Percentiles rank a stretch among this genome's conserved stretches.
These are phyloP conservation scores for Drosophila nikananu DNA, from an alignment of 1,140 invertebrate genomes.

Conservation along the genomic window DNA sequence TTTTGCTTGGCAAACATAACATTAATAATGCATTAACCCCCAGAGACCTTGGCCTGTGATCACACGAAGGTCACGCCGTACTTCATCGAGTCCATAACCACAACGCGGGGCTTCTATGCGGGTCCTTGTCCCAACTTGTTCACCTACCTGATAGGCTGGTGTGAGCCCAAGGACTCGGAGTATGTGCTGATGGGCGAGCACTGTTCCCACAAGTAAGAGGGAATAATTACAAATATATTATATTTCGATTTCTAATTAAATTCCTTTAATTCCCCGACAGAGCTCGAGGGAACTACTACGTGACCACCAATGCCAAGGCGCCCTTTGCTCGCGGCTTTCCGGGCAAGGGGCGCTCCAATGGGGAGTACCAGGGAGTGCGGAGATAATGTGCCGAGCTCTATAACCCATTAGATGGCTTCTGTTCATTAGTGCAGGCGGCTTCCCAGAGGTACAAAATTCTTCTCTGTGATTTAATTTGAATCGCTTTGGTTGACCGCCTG, in stretches of 20 bases:
- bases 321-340: constrained; percentile 94
- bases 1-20: neutral
- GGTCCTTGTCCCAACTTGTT: constrained; percentile 92
- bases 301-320: constrained; percentile 93
- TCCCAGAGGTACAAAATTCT: too few species aligned
- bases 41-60: constrained; percentile 94
- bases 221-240: neutral
- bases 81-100: constrained; percentile 94
- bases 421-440: neutral
- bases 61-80: constrained; percentile 95
- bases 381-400: constrained; percentile 43
- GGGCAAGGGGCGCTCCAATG: constrained; percentile 86
- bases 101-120: constrained; percentile 91
- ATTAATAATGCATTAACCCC: neutral
- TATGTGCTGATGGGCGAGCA: constrained; percentile 94
- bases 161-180: constrained; percentile 90
- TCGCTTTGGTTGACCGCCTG: neutral
- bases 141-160: constrained; percentile 93
- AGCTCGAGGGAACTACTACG: constrained; percentile 92
- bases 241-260: too few species aligned
- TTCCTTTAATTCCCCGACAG: constrained; percentile 85
- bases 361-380: constrained; percentile 79
- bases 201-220: constrained; percentile 89
- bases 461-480: neutral
- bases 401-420: constrained; percentile 4